phyloP scores from a whole-genome alignment of 2,888 invertebrate genomes.

The Dynastes maya region DNA sequence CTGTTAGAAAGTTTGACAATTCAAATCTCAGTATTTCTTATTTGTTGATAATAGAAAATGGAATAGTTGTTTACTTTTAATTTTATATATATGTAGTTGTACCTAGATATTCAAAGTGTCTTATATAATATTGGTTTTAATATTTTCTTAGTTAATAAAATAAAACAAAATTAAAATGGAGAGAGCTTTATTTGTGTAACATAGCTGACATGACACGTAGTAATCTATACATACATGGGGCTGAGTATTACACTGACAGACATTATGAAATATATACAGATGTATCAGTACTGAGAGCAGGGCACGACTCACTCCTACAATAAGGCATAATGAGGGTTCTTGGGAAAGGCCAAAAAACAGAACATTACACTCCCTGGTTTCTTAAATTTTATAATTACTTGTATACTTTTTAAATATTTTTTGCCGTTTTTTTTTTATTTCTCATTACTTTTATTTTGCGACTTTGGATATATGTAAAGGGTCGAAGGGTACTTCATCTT shows the following conservation, averaged over 20 bases:
- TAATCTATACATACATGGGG: conserved; percentile 70
- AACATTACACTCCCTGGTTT: conserved; percentile 51
- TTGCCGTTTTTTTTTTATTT: conserved; percentile 42
- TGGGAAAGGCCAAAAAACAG: conserved; percentile 64
- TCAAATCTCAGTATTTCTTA: too few relatives aligned
- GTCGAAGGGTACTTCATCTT: not conserved
- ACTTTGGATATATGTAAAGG: conserved; percentile 31
- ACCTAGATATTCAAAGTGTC: too few relatives aligned
- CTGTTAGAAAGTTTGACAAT: too few relatives aligned
- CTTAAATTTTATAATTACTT: conserved; percentile 44
- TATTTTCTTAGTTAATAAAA: conserved; percentile 28
- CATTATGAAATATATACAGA: conserved; percentile 65
- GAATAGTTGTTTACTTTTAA: too few relatives aligned
- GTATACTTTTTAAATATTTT: conserved; percentile 47
- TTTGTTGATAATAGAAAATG: too few relatives aligned
- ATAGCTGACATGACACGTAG: conserved; percentile 71
- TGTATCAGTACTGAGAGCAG: conserved; percentile 65
- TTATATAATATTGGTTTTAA: too few relatives aligned
- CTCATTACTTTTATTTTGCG: conserved; percentile 38
- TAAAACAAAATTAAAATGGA: conserved; percentile 67
- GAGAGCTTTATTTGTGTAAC: conserved; percentile 72
- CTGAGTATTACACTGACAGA: conserved; percentile 70
- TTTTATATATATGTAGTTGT: too few relatives aligned
- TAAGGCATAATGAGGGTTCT: conserved; percentile 68
- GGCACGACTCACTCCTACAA: conserved; percentile 66